These are phyloP conservation scores for Camarhynchus parvulus DNA, from an alignment of 2,113 vertebrate species.

Conservation along the genomic window DNA sequence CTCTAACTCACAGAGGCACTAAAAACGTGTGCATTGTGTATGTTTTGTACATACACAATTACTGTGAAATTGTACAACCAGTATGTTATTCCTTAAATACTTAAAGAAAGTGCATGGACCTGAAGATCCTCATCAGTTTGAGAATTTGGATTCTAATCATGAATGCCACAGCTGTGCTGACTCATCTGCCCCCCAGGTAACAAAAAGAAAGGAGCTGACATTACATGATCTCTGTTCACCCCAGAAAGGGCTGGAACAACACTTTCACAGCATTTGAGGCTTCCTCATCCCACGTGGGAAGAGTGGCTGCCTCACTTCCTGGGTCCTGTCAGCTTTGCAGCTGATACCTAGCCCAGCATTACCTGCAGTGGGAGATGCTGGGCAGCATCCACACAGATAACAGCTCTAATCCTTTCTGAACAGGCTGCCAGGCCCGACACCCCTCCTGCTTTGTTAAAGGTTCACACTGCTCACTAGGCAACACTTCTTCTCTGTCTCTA, in stretches of 20 bases:
- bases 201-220: not conserved
- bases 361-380: not conserved
- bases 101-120: not conserved
- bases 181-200: not conserved
- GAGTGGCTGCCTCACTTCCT: not conserved
- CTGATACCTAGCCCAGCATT: not conserved
- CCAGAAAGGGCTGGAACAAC: not conserved
- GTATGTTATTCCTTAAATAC: not conserved
- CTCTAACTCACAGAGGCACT: not conserved
- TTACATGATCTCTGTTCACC: not conserved
- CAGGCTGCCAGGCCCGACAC: not conserved
- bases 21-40: not conserved
- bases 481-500: not conserved
- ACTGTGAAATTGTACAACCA: not conserved
- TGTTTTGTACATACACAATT: not conserved
- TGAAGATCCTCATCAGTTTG: not conserved
- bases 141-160: not conserved
- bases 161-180: not conserved
- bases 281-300: rapidly evolving
- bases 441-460: not conserved
- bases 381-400: not conserved
- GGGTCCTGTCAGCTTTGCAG: not conserved
- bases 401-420: not conserved
- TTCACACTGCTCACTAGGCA: not conserved
- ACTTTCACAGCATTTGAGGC: rapidly evolving